Base-by-base conservation (phyloP, 2,113 vertebrate species). In the Podocnemis expansa region DNA sequence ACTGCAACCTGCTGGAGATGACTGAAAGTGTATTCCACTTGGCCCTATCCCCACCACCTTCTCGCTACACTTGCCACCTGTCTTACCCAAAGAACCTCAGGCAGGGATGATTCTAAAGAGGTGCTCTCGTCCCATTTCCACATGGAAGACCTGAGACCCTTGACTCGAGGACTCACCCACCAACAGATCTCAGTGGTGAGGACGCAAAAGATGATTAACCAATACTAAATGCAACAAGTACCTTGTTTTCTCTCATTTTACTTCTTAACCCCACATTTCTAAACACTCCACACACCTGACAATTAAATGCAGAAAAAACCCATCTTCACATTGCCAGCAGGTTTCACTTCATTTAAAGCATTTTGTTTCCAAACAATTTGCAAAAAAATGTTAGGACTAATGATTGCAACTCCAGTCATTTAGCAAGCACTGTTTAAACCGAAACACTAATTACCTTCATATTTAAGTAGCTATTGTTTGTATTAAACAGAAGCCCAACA, bases 401-500 rank as follows among this genome's bases (percentile, higher is more conserved):
- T 58, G 91, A 95, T 56, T 89, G 84, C 92, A 96, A 75, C 84
- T 85, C 31, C 81, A 96, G 93, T 95, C 95, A 88, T 96, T 97
- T 93, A 92, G 95, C 96, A 96, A 96, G 96, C 97, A 96, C 96
- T 97, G 96, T 96, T 97, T 97, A 96, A 97, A 94, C 89, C 91
- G 89, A 95, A 97, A 95, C 97, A 95, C 91, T 96, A 97, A 97
- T 97, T 96, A 95, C 93, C 93, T 97, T 97, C 97, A 97, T 96
- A 97, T 96, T 97, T 97, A 97, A 97, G 97, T 97, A 97, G 93
- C 93, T 96, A 96, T 97, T 97, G 94, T 97, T 97, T 96, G 96
- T 97, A 97, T 97, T 96, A 96, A 97, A 97, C 95, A 96, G 95
- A 94, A 84, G 17, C 49, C 43, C 93, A 94, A 97, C 96, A 97